Conservation (phyloP, 2,888 invertebrate species). For the Epistrophe eligans region DNA sequence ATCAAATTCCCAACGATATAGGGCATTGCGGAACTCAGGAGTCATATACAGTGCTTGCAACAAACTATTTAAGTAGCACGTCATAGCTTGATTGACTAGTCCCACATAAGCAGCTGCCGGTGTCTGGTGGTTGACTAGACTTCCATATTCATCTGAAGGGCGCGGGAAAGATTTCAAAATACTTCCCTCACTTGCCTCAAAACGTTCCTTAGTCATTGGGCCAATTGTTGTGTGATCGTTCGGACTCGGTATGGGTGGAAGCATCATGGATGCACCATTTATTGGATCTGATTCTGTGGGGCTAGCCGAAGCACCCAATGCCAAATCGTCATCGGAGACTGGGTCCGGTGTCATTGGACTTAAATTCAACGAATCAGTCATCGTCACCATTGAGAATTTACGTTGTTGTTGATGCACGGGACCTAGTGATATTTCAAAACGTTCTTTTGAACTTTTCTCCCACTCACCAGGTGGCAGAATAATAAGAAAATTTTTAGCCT, state of each 20-base stretch:
- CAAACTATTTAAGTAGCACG: conserved; percentile 95
- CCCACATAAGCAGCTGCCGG: conserved; percentile 87
- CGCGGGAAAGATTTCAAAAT: conserved; percentile 9
- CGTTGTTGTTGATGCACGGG: conserved; percentile 52
- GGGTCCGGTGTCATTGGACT: conserved; percentile 81
- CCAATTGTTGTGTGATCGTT: conserved; percentile 57
- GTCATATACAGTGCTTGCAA: conserved; percentile 96
- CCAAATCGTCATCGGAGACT: conserved; percentile 83
- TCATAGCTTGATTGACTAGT: conserved; percentile 95
- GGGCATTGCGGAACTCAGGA: conserved; percentile 94
- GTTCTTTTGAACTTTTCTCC: conserved; percentile 80
- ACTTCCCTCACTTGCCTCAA: conserved; percentile 15
- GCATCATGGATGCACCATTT: conserved; percentile 72
- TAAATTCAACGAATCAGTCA: conserved; percentile 79
- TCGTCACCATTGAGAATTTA: conserved; percentile 66
- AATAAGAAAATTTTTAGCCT: conserved; percentile 80
- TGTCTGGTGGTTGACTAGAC: conserved; percentile 88
- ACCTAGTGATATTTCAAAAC: conserved; percentile 78
- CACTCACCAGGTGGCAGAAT: conserved; percentile 80
- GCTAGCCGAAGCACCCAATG: conserved; percentile 84
- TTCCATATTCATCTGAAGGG: conserved; percentile 86
- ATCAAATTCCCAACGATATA: conserved; percentile 93
- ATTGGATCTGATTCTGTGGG: conserved; percentile 81
- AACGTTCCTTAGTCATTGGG: conserved; percentile 67
- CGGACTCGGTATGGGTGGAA: conserved; percentile 69